A percentile compares a stretch with the other conserved stretches of the same genome.
phyloP scores from a whole-genome alignment of 2,113 vertebrate species.

The Notothenia coriiceps region DNA sequence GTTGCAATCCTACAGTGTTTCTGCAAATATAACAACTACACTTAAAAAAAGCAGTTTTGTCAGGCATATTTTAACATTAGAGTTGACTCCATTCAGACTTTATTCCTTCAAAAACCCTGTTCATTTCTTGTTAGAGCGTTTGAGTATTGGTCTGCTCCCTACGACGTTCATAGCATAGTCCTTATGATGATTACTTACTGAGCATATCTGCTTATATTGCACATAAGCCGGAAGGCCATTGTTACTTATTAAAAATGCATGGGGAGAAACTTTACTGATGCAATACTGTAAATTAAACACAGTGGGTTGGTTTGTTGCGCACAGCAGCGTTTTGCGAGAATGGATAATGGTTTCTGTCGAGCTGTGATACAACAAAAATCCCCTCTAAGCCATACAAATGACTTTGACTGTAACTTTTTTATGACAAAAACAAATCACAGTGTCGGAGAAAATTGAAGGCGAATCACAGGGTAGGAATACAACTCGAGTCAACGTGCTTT shows the following conservation, averaged over 20 bases:
- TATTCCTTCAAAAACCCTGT: neutral
- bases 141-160: neutral
- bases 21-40: conserved; percentile 1
- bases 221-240: conserved; percentile 29
- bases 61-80: neutral
- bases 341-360: conserved; percentile 35
- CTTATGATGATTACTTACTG: conserved; percentile 33
- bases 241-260: conserved; percentile 50
- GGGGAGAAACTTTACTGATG: conserved; percentile 26
- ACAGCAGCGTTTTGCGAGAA: conserved; percentile 7
- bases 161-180: conserved; percentile 3
- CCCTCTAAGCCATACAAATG: conserved; percentile 7
- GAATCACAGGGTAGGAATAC: neutral
- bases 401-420: neutral
- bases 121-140: neutral
- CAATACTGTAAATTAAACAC: neutral
- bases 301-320: neutral
- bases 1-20: neutral
- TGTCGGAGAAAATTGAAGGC: conserved; percentile 3
- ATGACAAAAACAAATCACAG: neutral
- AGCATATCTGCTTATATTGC: conserved; percentile 36
- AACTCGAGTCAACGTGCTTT: neutral
- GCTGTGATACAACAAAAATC: conserved; percentile 29
- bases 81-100: neutral
- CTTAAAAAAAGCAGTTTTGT: no score